These are phyloP conservation scores for Vulpes lagopus DNA, from an alignment of 2,113 vertebrate species.

Conservation along the genomic window DNA sequence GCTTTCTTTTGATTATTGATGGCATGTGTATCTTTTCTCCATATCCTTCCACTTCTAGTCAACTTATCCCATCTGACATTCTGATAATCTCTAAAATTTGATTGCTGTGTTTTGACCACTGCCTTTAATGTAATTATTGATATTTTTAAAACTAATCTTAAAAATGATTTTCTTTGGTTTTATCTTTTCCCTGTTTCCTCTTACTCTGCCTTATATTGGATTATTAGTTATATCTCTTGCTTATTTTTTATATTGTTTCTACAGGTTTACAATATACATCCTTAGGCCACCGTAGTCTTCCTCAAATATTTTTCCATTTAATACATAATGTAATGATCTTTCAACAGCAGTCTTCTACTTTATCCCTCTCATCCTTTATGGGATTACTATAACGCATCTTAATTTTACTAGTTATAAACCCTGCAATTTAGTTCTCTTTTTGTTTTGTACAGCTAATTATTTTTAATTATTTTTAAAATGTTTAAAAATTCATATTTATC, in stretches of 20 bases:
- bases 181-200: not conserved
- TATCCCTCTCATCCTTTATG: not conserved
- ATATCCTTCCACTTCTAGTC: not conserved
- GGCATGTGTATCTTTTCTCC: not conserved
- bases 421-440: not conserved
- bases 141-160: not conserved
- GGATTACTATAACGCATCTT: not conserved
- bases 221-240: not conserved
- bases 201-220: constrained; percentile 13
- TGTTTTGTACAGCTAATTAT: not conserved
- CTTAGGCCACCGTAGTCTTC: not conserved
- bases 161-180: not conserved
- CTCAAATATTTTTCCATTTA: not conserved
- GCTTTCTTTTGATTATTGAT: constrained; percentile 4
- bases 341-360: not conserved
- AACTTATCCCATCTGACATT: not conserved
- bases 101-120: not conserved
- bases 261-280: not conserved
- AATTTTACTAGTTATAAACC: not conserved
- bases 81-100: not conserved
- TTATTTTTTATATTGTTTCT: not conserved
- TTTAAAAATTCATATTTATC: not conserved
- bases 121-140: not conserved
- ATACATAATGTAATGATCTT: not conserved
- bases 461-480: not conserved